Evolutionary conservation across 2,797 vertebrate species (phyloP), one percentile per base, ranked within the genome.

Genomic region (Echeneis naucrates): DNA sequence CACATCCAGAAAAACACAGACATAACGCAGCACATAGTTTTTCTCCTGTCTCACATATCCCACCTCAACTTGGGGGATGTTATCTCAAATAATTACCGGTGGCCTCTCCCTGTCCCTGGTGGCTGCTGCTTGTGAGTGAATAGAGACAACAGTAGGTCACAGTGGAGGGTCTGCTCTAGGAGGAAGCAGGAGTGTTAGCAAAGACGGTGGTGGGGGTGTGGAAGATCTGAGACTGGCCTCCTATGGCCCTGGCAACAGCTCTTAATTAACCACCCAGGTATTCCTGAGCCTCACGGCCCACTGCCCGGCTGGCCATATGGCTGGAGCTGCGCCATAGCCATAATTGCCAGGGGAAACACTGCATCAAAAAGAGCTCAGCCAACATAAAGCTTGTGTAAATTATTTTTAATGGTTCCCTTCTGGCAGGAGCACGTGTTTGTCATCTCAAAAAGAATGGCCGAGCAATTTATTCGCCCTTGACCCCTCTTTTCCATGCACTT

Each of bases 231-330:
- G 95, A 94, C 93, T 94, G 94, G 95, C 96, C 96, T 96, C 96
- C 95, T 94, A 95, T 96, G 96, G 96, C 95, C 95, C 94, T 94
- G 94, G 96, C 96, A 97, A 96, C 94, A 95, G 96, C 95, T 96
- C 96, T 97, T 99, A 98, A 98, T 99, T 98, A 99, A 98, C 96
- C 98, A 97, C 96, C 96, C 96, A 98, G 97, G 97, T 97, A 97
- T 97, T 97, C 94, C 94, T 95, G 94, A 92, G 91, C 94, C 95
- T 95, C 92, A 94, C 95, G 91, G 92, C 96, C 95, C 95, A 81
- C 94, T 90, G 91, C 90, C 92, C 95, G 94, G 92, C 91, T 91
- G 93, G 97, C 97, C 97, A 98, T 98, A 98, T 98, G 96, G 96
- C 96, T 96, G 95, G 94, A 97, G 94, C 93, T 93, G 92, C 94